Evolutionary conservation across 2,797 vertebrate genomes (phyloP), one percentile per base, ranked within the genome.

Genomic region (Gadopsis bispinosus): DNA sequence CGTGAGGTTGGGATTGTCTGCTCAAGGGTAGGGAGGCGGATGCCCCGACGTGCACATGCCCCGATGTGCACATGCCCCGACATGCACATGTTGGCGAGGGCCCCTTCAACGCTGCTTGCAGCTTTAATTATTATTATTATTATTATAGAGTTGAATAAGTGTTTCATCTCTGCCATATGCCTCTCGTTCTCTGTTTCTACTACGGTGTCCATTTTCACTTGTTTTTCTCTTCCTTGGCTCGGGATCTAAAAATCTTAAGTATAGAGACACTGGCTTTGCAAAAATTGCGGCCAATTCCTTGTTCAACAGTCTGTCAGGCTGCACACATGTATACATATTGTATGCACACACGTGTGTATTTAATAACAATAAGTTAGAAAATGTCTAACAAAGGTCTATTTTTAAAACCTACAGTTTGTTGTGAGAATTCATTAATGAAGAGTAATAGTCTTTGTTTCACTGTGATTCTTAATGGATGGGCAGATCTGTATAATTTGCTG

Each of bases 401-500:
- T 79, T 72, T 39, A 65, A 74, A 78, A 53, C 8, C 19, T 45
- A 26, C 29, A 29, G 22, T 35, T 9, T 71, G 37, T 66, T 81
- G 33, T 54, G 67, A 19, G 41, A 81, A 33, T 81, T 64, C 61
- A 45, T 78, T 83, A 85, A 85, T 75, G 48, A 86, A 72, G 64
- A 86, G 48, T 33, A 88, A 87, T 75, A 2, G 73, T 76, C 64
- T 79, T 85, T 89, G 81, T 86, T 90, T 83, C 60, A 33, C 17
- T 79, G 65, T 66, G 70, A 80, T 83, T 88, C 65, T 86, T 87
- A 91, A 92, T 89, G 53, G 86, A 74, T 73, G 82, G 79, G 84
- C 75, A 75, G 86, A 83, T 82, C 79, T 82, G 80, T 84, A 66
- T 93, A 91, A 94, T 92, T 91, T 74, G 53, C 86, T 80, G 83